phyloP scores from a whole-genome alignment of 2,888 invertebrate species.

The Campoletis raptor region DNA sequence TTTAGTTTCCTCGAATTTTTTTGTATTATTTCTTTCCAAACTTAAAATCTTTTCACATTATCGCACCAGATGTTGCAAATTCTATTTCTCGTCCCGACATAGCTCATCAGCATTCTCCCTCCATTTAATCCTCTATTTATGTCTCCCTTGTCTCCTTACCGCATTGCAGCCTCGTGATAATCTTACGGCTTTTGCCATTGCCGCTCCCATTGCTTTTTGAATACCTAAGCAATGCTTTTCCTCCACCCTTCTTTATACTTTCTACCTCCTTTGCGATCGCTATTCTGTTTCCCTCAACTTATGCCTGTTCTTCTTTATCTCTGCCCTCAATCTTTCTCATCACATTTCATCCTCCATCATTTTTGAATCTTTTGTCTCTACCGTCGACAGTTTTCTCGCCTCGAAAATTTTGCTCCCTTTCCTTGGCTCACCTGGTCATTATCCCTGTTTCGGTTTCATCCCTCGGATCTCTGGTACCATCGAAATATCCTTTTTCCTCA shows the following conservation, averaged over 20 bases:
- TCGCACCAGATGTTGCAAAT: background rate
- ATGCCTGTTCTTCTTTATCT: conserved; percentile 14
- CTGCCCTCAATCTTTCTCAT: background rate
- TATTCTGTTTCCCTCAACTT: conserved; percentile 1
- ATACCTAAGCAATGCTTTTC: background rate
- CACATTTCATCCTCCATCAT: background rate
- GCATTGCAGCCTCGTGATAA: background rate
- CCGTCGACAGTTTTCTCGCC: conserved; percentile 15
- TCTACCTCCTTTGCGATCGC: background rate
- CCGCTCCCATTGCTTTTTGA: conserved; percentile 4
- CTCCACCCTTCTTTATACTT: background rate
- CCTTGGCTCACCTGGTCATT: conserved; percentile 3
- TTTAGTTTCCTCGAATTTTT: background rate
- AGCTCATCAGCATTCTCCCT: background rate
- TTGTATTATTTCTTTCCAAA: too few relatives aligned
- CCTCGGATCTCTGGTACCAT: background rate
- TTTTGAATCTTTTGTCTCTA: background rate
- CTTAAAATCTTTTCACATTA: background rate
- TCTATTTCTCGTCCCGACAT: conserved; percentile 1
- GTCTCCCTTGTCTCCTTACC: background rate
- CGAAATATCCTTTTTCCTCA: conserved; percentile 19
- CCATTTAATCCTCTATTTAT: conserved; percentile 5
- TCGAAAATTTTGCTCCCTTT: background rate
- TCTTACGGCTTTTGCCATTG: background rate
- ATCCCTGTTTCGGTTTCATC: background rate